phyloP scores from a whole-genome alignment of 1,140 invertebrate species.

The Trichogramma pretiosum region DNA sequence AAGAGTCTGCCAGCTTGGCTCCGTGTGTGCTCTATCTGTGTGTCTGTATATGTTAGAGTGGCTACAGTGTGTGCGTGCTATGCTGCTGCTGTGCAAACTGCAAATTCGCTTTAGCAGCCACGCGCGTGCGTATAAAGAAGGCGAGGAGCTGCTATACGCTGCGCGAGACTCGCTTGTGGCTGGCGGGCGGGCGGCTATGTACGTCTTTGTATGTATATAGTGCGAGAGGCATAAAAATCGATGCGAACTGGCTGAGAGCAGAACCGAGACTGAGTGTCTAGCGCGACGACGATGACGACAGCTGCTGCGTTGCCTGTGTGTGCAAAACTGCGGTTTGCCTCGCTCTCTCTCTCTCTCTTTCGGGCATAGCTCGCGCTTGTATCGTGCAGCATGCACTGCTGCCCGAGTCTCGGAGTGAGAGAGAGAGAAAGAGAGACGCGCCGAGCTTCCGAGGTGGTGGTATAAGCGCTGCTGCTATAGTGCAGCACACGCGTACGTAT shows the following conservation, averaged over 20 bases:
- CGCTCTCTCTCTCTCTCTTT: not conserved
- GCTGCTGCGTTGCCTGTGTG: not conserved
- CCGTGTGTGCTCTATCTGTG: too few relatives aligned
- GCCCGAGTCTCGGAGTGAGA: not conserved
- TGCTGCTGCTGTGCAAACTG: not conserved
- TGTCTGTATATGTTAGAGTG: too few relatives aligned
- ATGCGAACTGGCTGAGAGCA: conserved; percentile 23
- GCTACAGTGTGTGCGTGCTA: not conserved
- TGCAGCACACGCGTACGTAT: too few relatives aligned
- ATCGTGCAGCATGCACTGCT: too few relatives aligned
- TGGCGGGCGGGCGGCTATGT: not conserved
- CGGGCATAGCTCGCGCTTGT: not conserved
- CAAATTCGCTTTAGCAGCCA: too few relatives aligned
- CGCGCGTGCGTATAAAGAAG: too few relatives aligned
- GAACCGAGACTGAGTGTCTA: conserved; percentile 43
- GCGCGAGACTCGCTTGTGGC: too few relatives aligned
- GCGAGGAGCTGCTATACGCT: too few relatives aligned
- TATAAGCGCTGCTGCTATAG: too few relatives aligned
- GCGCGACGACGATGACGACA: conserved; percentile 13
- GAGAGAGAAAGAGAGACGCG: not conserved
- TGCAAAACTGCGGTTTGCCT: not conserved
- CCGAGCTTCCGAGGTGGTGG: not conserved
- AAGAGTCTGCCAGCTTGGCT: too few relatives aligned
- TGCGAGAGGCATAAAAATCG: too few relatives aligned
- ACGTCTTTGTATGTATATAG: not conserved